These are phyloP conservation scores for Coregonus suidteri DNA, from an alignment of 2,797 vertebrate genomes.

Conservation along the genomic window DNA sequence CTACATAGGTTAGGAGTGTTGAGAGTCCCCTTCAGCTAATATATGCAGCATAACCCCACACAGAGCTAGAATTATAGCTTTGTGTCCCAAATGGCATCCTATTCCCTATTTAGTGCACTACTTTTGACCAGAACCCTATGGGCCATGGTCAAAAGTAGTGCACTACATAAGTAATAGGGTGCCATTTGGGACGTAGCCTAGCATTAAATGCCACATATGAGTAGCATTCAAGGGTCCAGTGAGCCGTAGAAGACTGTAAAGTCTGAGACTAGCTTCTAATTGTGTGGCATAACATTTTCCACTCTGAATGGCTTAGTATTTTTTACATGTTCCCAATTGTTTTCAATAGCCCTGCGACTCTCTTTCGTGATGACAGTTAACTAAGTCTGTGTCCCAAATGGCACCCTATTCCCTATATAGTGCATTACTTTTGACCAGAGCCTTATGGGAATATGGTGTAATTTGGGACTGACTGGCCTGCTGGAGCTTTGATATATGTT, in stretches of 20 bases:
- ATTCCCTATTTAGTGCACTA: too few species aligned
- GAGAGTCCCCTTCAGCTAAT: too few species aligned
- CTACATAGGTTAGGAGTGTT: too few species aligned
- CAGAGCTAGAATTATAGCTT: too few species aligned
- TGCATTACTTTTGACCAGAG: neutral
- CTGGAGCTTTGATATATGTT: slow-evolving; percentile 33
- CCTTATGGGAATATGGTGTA: too few species aligned
- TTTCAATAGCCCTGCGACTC: neutral
- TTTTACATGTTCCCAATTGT: neutral
- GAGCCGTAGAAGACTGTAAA: neutral
- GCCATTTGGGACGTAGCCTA: neutral
- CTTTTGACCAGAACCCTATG: too few species aligned
- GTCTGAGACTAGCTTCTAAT: neutral
- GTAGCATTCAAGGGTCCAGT: neutral
- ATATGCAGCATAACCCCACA: too few species aligned
- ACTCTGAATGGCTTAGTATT: neutral
- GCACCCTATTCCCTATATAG: neutral
- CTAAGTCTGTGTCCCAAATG: neutral
- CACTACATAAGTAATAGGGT: neutral
- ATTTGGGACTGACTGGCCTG: too few species aligned
- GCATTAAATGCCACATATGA: slow-evolving; percentile 19
- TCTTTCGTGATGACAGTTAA: too few species aligned
- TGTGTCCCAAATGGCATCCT: too few species aligned
- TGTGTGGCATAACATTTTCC: neutral
- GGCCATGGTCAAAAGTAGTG: too few species aligned